These are phyloP conservation scores for Eutrigla gurnardus DNA, from an alignment of 2,797 vertebrate genomes.

Conservation along the genomic window DNA sequence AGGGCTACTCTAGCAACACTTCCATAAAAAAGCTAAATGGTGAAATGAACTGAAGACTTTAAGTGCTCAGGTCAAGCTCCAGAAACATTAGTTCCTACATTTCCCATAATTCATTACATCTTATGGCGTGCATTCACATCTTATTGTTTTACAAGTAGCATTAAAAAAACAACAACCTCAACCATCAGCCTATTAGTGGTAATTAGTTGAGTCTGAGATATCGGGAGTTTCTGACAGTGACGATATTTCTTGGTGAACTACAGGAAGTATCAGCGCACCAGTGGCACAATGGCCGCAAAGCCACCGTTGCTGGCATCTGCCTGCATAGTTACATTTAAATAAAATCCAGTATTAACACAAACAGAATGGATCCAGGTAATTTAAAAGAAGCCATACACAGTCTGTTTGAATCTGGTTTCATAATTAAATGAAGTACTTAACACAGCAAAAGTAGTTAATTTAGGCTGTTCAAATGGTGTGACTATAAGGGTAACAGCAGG, in stretches of 20 bases:
- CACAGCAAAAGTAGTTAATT: slow-evolving; percentile 6
- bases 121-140: not conserved
- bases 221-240: not conserved
- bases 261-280: not conserved
- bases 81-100: not conserved
- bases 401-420: not conserved
- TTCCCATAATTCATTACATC: not conserved
- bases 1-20: not conserved
- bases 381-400: not conserved
- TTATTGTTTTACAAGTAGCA: not conserved
- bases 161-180: too few species aligned
- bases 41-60: not conserved
- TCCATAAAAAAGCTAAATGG: not conserved
- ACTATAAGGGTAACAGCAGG: not conserved
- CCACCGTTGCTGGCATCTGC: not conserved
- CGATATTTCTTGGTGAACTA: slow-evolving; percentile 5
- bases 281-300: not conserved
- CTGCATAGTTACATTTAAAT: not conserved
- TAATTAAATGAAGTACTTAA: not conserved
- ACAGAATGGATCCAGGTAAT: not conserved
- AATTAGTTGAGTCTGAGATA: not conserved
- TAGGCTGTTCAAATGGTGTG: not conserved
- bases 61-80: not conserved
- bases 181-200: too few species aligned
- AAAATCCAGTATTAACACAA: not conserved